Evolutionary conservation across 2,888 invertebrate genomes (phyloP).

Genomic region (Barypeithes pellucidus): DNA sequence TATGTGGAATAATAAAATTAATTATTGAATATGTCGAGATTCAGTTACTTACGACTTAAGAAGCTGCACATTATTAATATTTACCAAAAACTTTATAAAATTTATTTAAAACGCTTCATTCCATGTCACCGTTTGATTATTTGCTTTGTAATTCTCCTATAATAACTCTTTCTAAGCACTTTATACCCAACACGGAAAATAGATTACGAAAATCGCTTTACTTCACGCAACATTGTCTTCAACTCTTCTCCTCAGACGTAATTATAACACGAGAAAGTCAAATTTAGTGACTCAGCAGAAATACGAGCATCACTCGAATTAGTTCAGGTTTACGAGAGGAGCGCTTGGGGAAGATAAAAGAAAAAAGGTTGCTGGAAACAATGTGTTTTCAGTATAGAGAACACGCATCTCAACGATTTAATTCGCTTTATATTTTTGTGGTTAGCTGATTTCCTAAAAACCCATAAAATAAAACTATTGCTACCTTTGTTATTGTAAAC

Average conservation of each 20-base stretch:
- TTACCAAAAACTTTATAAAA: neutral
- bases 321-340: slow-evolving; percentile 40
- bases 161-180: slow-evolving; percentile 51
- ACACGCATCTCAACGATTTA: no score
- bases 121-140: slow-evolving; percentile 30
- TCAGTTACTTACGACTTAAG: no score
- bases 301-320: slow-evolving; percentile 46
- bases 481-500: no score
- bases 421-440: no score
- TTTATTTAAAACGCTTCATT: neutral
- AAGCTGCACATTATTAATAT: no score
- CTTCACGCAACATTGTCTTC: slow-evolving; percentile 55
- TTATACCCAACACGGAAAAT: slow-evolving; percentile 51
- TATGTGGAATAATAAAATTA: no score
- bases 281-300: slow-evolving; percentile 47
- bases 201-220: slow-evolving; percentile 52
- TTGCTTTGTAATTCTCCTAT: slow-evolving; percentile 52
- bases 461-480: no score
- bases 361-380: slow-evolving; percentile 2
- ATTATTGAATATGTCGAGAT: no score
- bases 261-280: slow-evolving; percentile 48
- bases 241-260: slow-evolving; percentile 53
- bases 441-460: no score
- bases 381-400: neutral
- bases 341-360: neutral